Conservation (phyloP, 1,140 invertebrate genomes). For the Solenopsis invicta region DNA sequence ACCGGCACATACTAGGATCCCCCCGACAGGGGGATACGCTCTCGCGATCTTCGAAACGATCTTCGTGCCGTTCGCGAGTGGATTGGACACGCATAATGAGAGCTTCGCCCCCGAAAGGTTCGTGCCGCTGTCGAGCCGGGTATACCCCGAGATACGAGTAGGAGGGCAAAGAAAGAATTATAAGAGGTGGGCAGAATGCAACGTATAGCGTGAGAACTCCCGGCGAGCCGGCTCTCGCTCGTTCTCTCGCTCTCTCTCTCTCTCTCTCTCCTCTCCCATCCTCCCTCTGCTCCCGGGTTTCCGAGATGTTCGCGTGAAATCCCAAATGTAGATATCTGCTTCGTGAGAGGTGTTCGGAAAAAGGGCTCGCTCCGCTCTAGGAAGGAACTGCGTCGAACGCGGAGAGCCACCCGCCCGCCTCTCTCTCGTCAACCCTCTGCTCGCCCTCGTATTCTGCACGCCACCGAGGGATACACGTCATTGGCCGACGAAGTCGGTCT, state of each 20-base stretch:
- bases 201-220: slow-evolving; percentile 75
- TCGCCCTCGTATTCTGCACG: slow-evolving; percentile 42
- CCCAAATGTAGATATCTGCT: slow-evolving; percentile 77
- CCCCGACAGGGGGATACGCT: slow-evolving; percentile 20
- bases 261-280: neutral
- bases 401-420: slow-evolving; percentile 34
- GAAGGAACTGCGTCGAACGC: slow-evolving; percentile 47
- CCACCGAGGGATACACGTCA: slow-evolving; percentile 60
- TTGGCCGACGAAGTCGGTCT: slow-evolving; percentile 39
- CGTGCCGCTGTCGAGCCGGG: slow-evolving; percentile 63
- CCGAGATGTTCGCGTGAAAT: slow-evolving; percentile 72
- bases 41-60: slow-evolving; percentile 48
- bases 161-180: slow-evolving; percentile 70
- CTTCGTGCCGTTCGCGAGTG: slow-evolving; percentile 63
- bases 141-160: slow-evolving; percentile 58
- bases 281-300: slow-evolving; percentile 54
- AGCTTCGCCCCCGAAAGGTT: slow-evolving; percentile 72
- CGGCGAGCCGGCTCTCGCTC: slow-evolving; percentile 57
- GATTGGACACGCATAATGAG: slow-evolving; percentile 75
- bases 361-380: slow-evolving; percentile 61
- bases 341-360: slow-evolving; percentile 64
- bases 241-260: slow-evolving; percentile 33
- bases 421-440: neutral
- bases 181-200: slow-evolving; percentile 65
- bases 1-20: slow-evolving; percentile 28